Percentiles rank a stretch among this genome's conserved stretches.
phyloP scores from a whole-genome alignment of 2,888 invertebrate species.

The Eumerus sabulonum region DNA sequence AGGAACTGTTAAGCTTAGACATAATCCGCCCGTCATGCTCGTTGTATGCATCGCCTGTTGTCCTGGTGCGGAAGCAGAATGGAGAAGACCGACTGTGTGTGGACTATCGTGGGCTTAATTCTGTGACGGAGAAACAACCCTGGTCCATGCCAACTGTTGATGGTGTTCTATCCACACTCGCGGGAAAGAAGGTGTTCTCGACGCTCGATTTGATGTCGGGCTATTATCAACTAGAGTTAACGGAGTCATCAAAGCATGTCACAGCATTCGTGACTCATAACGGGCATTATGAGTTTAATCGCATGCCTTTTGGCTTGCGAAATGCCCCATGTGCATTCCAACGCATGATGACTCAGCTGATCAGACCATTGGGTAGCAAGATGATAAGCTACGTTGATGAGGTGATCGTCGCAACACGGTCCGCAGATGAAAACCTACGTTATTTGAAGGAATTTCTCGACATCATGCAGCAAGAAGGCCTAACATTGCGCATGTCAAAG shows the following conservation, averaged over 20 bases:
- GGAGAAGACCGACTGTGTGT: slow-evolving; percentile 73
- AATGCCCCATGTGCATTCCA: slow-evolving; percentile 76
- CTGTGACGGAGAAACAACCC: slow-evolving; percentile 46
- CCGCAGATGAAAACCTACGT: neutral
- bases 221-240: slow-evolving; percentile 69
- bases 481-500: slow-evolving; percentile 51
- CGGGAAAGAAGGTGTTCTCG: slow-evolving; percentile 56
- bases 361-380: slow-evolving; percentile 33
- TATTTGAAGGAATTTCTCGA: neutral
- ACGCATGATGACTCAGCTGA: slow-evolving; percentile 62
- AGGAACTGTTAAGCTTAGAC: slow-evolving; percentile 28
- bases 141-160: slow-evolving; percentile 60
- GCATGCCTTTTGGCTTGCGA: slow-evolving; percentile 76
- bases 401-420: slow-evolving; percentile 40
- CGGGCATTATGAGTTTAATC: slow-evolving; percentile 74
- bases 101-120: slow-evolving; percentile 59
- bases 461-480: neutral
- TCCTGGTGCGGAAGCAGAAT: slow-evolving; percentile 69
- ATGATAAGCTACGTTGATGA: slow-evolving; percentile 51
- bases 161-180: slow-evolving; percentile 70
- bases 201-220: slow-evolving; percentile 70
- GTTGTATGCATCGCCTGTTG: slow-evolving; percentile 36
- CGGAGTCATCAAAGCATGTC: slow-evolving; percentile 70
- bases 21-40: slow-evolving; percentile 47
- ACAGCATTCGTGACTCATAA: slow-evolving; percentile 74